Evolutionary conservation across 2,113 vertebrate species (phyloP).

Genomic region (Dipodomys stephensi): DNA sequence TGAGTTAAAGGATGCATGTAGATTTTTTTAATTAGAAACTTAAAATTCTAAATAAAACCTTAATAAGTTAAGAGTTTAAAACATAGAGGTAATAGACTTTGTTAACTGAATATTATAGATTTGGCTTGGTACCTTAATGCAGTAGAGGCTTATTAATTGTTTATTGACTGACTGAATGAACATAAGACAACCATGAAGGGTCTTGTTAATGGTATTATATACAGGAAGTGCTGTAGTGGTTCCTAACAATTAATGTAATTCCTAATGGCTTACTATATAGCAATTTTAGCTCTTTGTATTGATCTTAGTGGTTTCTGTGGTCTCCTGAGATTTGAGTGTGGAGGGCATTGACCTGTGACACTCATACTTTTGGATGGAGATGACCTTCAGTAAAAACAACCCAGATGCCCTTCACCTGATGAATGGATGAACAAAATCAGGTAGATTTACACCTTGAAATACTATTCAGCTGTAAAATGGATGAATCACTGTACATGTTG

Average conservation of each 20-base stretch:
- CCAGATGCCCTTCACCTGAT: background rate
- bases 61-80: background rate
- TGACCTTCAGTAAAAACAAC: background rate
- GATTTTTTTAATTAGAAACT: constrained; percentile 30
- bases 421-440: background rate
- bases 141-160: background rate
- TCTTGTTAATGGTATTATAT: background rate
- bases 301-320: background rate
- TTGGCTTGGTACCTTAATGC: background rate
- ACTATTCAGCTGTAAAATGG: background rate
- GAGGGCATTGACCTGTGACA: background rate
- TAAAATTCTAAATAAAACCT: constrained; percentile 29
- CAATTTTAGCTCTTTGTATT: background rate
- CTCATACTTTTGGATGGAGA: background rate
- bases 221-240: background rate
- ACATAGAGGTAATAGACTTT: background rate
- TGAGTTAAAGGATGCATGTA: background rate
- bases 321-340: background rate
- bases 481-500: background rate
- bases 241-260: background rate
- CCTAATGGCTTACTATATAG: background rate
- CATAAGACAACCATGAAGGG: background rate
- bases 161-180: background rate
- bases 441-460: background rate
- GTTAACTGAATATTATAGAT: background rate